Conservation (phyloP, 2,797 vertebrate species). For the Pteronotus mesoamericanus region DNA sequence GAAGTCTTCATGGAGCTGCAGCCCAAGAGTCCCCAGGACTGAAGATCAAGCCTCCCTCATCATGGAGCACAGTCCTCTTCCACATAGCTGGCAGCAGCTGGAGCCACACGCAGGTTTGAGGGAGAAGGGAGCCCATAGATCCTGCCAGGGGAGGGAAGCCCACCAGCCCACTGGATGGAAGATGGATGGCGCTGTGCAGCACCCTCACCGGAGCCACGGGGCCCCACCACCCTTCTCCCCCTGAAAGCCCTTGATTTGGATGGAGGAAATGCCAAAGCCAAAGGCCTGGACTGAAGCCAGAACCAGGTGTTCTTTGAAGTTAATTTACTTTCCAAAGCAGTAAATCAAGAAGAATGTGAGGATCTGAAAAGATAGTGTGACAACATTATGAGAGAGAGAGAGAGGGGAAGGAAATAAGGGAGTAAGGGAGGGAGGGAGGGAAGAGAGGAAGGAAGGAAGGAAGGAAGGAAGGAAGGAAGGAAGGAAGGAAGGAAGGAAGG, state of each 20-base stretch:
- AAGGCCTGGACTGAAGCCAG: neutral
- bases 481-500: neutral
- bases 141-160: neutral
- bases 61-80: too few species aligned
- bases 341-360: neutral
- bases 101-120: neutral
- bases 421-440: neutral
- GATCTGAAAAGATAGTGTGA: neutral
- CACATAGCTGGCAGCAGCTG: rapidly evolving
- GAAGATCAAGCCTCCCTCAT: neutral
- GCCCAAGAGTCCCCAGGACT: neutral
- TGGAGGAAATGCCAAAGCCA: neutral
- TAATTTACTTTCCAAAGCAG: neutral
- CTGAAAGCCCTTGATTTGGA: neutral
- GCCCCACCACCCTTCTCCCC: rapidly evolving
- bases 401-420: neutral
- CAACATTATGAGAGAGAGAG: neutral
- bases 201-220: neutral
- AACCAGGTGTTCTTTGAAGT: neutral
- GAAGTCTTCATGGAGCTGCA: neutral
- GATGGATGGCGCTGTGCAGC: neutral
- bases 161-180: rapidly evolving
- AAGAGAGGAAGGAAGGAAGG: neutral
- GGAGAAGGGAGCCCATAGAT: neutral
- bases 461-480: neutral